Base-by-base conservation (phyloP, 1,140 invertebrate genomes). In the Eubasilissa regina region DNA sequence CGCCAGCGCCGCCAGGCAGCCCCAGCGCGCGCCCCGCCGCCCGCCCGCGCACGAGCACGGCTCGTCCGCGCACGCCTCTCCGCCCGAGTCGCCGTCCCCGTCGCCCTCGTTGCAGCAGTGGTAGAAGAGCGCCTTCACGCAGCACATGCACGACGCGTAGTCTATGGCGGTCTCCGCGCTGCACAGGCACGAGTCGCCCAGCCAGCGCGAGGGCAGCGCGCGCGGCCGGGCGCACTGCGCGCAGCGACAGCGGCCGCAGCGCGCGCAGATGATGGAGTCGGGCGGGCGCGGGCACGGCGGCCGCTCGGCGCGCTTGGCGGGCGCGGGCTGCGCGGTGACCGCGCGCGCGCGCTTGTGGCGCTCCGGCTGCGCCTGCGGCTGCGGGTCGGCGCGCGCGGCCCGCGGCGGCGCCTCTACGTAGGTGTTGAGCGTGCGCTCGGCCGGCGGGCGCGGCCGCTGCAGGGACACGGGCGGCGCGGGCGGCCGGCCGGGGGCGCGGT, bases 71-170 rank as follows among this genome's bases (percentile, higher is more conserved):
- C 94, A 95, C 77, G 90, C 89, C 68, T 91, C 91, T 13, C 87
- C 87, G 78, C 94, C 93, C 78, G 92, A 91, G 83, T 95, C 94
- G 80, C 91, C 90, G 80, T 91, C 91, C 84, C 92, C 92, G 84
- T 94, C 93, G 25, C 51, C 70, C 53, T 56, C 70, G 51, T 53
- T 51, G 79, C 93, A 93, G 88, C 96, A 97, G 86, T 98, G 97
- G 88, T 98, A 98, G 87, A 97, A 97, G 44, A 97, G 86, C 55
- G 94, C 96, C 86, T 97, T 97, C 82, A 97, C 96, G 87, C 96
- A 97, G 89, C 97, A 98, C 88, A 98, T 91, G 86, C 97, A 98
- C 77, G 95, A 95, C 68, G 94, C 93, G 86, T 96, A 95, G 88
- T 98, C 96, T 79, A 98, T 92, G 81, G 93, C 91, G 77, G 94